phyloP scores from a whole-genome alignment of 2,888 invertebrate genomes.

The Lepidocyrtoides sp. region DNA sequence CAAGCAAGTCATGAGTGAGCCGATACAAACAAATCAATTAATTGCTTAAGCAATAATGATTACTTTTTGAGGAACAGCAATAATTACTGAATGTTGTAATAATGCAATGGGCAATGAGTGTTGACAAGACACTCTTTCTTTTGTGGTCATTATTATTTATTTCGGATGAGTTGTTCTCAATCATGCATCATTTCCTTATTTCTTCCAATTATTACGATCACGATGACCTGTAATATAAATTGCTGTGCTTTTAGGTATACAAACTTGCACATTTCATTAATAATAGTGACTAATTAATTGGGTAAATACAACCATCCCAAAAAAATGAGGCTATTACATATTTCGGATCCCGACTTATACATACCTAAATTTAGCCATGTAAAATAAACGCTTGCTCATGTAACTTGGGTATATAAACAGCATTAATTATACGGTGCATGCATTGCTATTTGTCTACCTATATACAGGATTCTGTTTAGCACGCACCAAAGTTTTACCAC shows the following conservation, averaged over 20 bases:
- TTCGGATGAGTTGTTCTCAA: slow-evolving; percentile 18
- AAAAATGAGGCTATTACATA: no score
- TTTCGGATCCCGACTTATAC: no score
- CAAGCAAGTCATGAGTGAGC: neutral
- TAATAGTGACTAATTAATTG: no score
- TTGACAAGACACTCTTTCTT: neutral
- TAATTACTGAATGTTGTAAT: neutral
- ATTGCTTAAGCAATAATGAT: no score
- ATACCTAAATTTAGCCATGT: no score
- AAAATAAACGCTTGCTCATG: no score
- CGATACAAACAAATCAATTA: neutral
- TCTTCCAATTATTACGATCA: neutral
- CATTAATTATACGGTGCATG: no score
- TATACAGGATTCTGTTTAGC: no score
- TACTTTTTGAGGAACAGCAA: neutral
- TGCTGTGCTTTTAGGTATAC: neutral
- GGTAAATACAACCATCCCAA: no score
- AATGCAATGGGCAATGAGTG: neutral
- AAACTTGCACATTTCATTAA: neutral
- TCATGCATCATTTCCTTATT: slow-evolving; percentile 25
- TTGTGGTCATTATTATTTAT: neutral
- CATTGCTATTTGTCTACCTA: no score
- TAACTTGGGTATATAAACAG: no score
- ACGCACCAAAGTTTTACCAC: no score
- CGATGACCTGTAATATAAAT: neutral